A percentile compares a stretch with the other conserved stretches of the same genome.
phyloP scores from a whole-genome alignment of 2,113 vertebrate species.

The Brachypteracias leptosomus region DNA sequence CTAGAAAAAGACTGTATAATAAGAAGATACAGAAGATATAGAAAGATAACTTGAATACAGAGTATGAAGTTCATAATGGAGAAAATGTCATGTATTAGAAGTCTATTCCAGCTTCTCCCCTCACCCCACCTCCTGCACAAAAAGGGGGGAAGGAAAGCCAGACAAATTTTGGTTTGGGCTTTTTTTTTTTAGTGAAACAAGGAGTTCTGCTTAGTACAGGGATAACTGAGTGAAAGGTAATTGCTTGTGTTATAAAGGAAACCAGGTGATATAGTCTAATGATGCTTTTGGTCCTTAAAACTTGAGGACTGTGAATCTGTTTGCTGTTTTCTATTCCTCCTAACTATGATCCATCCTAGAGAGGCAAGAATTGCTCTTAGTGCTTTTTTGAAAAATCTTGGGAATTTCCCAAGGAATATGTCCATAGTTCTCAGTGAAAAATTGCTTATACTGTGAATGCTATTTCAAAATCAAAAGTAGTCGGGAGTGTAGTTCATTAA shows the following conservation, averaged over 20 bases:
- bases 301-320: not conserved
- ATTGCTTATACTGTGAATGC: not conserved
- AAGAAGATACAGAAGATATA: not conserved
- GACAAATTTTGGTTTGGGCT: not conserved
- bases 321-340: not conserved
- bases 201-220: not conserved
- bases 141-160: not conserved
- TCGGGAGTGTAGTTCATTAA: not conserved
- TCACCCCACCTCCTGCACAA: accelerated
- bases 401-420: not conserved
- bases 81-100: not conserved
- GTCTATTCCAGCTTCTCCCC: not conserved
- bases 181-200: not conserved
- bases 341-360: not conserved
- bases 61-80: not conserved
- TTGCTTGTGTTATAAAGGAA: not conserved
- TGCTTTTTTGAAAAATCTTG: not conserved
- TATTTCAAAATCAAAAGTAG: not conserved
- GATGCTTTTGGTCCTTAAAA: not conserved
- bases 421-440: not conserved
- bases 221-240: not conserved
- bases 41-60: not conserved
- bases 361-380: not conserved
- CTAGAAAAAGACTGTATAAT: not conserved
- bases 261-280: not conserved